Conservation (phyloP, 2,888 invertebrate species). For the Bugula neritina region DNA sequence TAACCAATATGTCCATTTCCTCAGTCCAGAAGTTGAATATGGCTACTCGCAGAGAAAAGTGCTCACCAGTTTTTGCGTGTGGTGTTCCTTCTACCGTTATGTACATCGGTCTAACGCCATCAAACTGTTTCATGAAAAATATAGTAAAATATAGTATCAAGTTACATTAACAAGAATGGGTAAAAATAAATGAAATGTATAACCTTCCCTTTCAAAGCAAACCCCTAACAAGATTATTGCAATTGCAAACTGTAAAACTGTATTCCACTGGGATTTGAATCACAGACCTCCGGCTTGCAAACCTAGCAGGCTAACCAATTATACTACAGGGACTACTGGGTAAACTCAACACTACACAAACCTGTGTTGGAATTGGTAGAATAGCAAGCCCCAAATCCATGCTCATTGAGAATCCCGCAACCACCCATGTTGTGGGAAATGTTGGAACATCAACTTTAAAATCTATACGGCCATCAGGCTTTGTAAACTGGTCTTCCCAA, state of each 20-base stretch:
- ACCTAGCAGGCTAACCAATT: too few relatives aligned
- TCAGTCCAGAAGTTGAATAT: conserved; percentile 85
- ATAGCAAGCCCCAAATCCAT: conserved; percentile 80
- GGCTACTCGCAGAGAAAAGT: conserved; percentile 82
- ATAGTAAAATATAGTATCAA: too few relatives aligned
- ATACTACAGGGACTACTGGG: too few relatives aligned
- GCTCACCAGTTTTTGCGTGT: conserved; percentile 79
- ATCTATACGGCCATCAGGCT: conserved; percentile 50
- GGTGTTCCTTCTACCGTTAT: conserved; percentile 88
- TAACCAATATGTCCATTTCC: conserved; percentile 62
- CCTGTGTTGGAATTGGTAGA: conserved; percentile 70
- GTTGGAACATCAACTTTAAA: conserved; percentile 47
- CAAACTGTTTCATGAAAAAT: conserved; percentile 60
- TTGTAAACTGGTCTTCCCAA: conserved; percentile 31
- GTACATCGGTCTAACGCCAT: conserved; percentile 85
- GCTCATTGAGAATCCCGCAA: conserved; percentile 85
- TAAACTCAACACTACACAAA: conserved; percentile 46
- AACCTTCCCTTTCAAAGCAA: too few relatives aligned
- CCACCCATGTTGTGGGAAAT: conserved; percentile 66
- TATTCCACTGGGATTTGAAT: too few relatives aligned
- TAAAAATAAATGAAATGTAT: too few relatives aligned
- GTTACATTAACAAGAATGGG: too few relatives aligned
- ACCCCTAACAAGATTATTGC: too few relatives aligned
- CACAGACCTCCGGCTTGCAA: too few relatives aligned
- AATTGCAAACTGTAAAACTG: too few relatives aligned